A percentile compares a stretch with the other conserved stretches of the same genome.
phyloP scores from a whole-genome alignment of 2,113 vertebrate genomes.

The Syngnathus floridae region DNA sequence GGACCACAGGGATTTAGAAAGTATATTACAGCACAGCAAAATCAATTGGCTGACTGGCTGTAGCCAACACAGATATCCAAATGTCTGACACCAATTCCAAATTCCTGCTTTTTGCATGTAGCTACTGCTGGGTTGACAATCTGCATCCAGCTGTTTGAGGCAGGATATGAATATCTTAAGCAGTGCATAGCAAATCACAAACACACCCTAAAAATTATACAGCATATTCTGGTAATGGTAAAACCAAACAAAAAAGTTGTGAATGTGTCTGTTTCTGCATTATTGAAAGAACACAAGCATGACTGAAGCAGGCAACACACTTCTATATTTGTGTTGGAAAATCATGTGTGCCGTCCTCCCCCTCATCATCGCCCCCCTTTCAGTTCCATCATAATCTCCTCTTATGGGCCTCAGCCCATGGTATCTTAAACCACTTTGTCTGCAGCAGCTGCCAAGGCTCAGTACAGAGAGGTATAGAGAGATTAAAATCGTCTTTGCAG shows the following conservation, averaged over 20 bases:
- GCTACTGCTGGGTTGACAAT: constrained; percentile 33
- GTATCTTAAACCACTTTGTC: constrained; percentile 55
- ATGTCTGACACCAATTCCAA: constrained; percentile 43
- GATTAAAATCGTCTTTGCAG: constrained; percentile 60
- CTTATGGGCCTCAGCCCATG: constrained; percentile 53
- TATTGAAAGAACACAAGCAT: constrained; percentile 24
- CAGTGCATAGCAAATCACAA: constrained; percentile 16
- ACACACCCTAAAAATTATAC: constrained; percentile 1
- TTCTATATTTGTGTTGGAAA: constrained; percentile 42
- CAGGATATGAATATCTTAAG: constrained; percentile 50
- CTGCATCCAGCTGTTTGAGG: constrained; percentile 50
- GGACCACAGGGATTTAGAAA: constrained; percentile 22
- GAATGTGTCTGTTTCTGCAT: background rate
- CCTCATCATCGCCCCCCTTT: constrained; percentile 33
- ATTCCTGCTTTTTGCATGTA: constrained; percentile 34
- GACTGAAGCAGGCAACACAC: constrained; percentile 19
- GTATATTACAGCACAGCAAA: constrained; percentile 20
- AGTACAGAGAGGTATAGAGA: constrained; percentile 55
- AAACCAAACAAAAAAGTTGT: constrained; percentile 20
- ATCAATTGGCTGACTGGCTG: constrained; percentile 30
- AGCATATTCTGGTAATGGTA: constrained; percentile 16
- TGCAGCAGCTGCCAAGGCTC: constrained; percentile 65
- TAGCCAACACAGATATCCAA: constrained; percentile 25
- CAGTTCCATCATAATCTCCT: constrained; percentile 58
- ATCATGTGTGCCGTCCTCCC: constrained; percentile 1